A percentile compares a stretch with the other conserved stretches of the same genome.
These are phyloP conservation scores for Xenus cinereus DNA, from an alignment of 2,113 vertebrate genomes.

Conservation along the genomic window DNA sequence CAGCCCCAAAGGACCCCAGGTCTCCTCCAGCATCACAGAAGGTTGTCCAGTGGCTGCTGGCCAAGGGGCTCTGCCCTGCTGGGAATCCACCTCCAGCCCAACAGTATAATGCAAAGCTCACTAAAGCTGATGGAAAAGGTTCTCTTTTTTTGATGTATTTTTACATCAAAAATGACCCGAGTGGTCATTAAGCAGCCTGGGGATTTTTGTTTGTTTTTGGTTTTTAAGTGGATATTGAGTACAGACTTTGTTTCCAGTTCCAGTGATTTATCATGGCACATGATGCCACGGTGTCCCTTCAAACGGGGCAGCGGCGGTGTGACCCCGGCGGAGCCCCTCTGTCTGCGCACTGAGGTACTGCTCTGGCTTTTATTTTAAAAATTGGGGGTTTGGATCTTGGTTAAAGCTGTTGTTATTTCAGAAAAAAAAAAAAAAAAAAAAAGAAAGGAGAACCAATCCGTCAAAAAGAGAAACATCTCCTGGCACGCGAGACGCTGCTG, in stretches of 20 bases:
- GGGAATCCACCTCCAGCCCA: background rate
- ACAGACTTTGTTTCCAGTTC: background rate
- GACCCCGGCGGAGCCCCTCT: background rate
- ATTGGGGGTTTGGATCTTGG: background rate
- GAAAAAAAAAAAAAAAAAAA: background rate
- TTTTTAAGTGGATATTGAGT: background rate
- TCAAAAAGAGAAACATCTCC: slow-evolving; percentile 34
- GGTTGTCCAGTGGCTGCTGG: background rate
- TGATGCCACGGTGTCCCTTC: background rate
- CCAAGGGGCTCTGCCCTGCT: background rate
- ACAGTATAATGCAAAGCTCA: background rate
- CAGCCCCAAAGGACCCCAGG: background rate
- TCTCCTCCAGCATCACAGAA: rapidly evolving
- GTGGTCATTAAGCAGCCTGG: background rate
- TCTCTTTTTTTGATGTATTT: background rate
- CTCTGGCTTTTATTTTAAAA: background rate
- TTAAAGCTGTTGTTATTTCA: background rate
- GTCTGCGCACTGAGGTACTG: background rate
- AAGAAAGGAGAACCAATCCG: background rate
- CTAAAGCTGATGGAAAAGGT: background rate
- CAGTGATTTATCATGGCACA: background rate
- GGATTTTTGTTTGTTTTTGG: background rate
- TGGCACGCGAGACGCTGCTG: background rate
- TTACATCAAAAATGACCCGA: background rate
- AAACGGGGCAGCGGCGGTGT: rapidly evolving